Base-by-base conservation (phyloP, 2,888 invertebrate genomes). In the Schizotus pectinicornis region DNA sequence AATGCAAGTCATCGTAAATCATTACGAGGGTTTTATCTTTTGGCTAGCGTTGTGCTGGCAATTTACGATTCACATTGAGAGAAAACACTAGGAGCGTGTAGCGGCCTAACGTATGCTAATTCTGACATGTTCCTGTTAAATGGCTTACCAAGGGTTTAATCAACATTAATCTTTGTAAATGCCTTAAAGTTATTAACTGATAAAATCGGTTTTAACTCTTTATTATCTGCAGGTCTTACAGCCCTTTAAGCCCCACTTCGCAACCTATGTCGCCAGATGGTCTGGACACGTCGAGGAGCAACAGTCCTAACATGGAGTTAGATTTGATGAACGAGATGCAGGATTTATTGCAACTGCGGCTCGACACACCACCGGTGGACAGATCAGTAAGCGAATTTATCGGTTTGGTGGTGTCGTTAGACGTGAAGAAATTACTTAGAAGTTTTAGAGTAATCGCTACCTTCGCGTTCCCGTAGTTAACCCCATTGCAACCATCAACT, bases 321-420 rank as follows among this genome's bases (percentile, higher is more conserved):
- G 86, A 87, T 76, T 80, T 89, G 51, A 84, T 88, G 82, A 85
- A 86, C 64, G 91, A 91, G 77, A 81, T 87, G 70, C 83, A 85
- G 65, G 85, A 86, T 72, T 81, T 86, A 38, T 79, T 86, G 60
- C 84, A 83, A 58, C 70, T 79, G 36, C 76, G 77, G 13, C 72
- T 80, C 11, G 79, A 78, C 30, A 83, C 82, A 36, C 87, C 88
- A 49, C 82, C 85, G 42, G 86, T 87, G 52, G 87, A 87, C 75
- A 79, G 86, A 81, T 86, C 85, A 74, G 87, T 88, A 81, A 84
- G 85, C 84, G 50, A 8, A 14, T 46, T 45, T 22, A 9, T 22
- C 14, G 7, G 7, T 12, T n/a, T 50, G 41, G n/a, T 13, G 39
- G 49, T 41, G 31, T 39, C 41, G 39, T 36, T 31, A 39, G 22